Evolutionary conservation across 2,888 invertebrate species (phyloP).

Genomic region (Orthosia gothica): DNA sequence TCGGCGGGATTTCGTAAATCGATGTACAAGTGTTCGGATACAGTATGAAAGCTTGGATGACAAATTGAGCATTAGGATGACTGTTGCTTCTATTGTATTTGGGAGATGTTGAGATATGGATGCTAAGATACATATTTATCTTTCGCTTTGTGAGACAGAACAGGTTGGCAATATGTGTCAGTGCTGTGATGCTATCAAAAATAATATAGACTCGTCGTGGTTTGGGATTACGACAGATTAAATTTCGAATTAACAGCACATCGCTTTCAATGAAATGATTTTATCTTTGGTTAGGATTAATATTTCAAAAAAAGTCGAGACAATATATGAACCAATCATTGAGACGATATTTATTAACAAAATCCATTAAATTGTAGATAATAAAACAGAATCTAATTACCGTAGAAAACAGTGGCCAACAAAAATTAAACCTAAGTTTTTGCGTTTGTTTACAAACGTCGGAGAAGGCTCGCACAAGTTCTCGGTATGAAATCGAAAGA

Average conservation of each 20-base stretch:
- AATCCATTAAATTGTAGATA: background rate
- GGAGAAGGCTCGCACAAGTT: constrained; percentile 25
- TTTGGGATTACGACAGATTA: constrained; percentile 22
- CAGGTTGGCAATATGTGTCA: constrained; percentile 43
- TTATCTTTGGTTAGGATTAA: background rate
- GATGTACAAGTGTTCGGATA: constrained; percentile 81
- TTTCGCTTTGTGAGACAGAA: constrained; percentile 49
- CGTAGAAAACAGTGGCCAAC: background rate
- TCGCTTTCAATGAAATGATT: constrained; percentile 17
- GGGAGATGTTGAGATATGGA: constrained; percentile 40
- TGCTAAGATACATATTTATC: constrained; percentile 56
- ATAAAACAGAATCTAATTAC: constrained; percentile 20
- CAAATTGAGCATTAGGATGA: constrained; percentile 53
- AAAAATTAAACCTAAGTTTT: constrained; percentile 7
- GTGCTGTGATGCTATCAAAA: constrained; percentile 46
- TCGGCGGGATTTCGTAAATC: constrained; percentile 86
- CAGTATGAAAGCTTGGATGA: constrained; percentile 67
- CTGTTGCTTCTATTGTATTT: constrained; percentile 55
- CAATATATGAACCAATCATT: background rate
- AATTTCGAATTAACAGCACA: background rate
- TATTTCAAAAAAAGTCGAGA: background rate
- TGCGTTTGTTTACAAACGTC: constrained; percentile 41
- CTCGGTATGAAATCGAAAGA: constrained; percentile 64
- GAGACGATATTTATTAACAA: background rate
- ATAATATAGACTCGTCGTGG: constrained; percentile 17